Evolutionary conservation across 2,888 invertebrate species (phyloP).

Genomic region (Acleris literana): DNA sequence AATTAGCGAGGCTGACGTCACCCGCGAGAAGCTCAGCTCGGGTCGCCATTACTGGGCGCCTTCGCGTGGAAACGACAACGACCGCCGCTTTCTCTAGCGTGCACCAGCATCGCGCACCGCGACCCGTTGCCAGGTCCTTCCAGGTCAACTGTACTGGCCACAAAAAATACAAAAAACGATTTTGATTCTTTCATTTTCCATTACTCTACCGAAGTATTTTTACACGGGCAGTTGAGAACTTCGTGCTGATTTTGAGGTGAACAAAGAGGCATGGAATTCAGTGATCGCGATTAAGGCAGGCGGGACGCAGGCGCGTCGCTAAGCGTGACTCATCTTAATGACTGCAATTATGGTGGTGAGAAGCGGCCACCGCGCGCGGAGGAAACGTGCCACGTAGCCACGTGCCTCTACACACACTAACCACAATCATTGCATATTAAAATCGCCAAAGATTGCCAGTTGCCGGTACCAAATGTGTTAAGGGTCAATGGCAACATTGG

Average conservation of each 20-base stretch:
- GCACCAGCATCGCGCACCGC: slow-evolving; percentile 51
- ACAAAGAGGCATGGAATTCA: slow-evolving; percentile 41
- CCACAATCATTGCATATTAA: slow-evolving; percentile 11
- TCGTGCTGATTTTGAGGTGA: slow-evolving; percentile 30
- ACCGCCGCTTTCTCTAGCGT: slow-evolving; percentile 76
- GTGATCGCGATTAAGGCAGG: slow-evolving; percentile 68
- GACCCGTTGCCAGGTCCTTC: slow-evolving; percentile 52
- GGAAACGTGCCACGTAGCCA: slow-evolving; percentile 65
- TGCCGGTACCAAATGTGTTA: slow-evolving; percentile 2
- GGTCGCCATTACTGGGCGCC: slow-evolving; percentile 71
- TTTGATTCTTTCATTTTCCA: not conserved
- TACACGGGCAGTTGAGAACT: not conserved
- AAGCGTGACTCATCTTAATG: slow-evolving; percentile 82
- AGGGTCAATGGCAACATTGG: slow-evolving; percentile 12
- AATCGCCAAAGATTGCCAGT: too few species aligned
- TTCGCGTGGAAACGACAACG: slow-evolving; percentile 82
- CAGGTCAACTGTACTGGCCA: slow-evolving; percentile 49
- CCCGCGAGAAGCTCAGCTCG: slow-evolving; percentile 61
- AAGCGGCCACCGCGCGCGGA: slow-evolving; percentile 55
- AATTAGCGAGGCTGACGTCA: slow-evolving; percentile 78
- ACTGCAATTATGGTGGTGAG: slow-evolving; percentile 72
- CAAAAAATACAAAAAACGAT: slow-evolving; percentile 32
- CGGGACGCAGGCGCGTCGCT: slow-evolving; percentile 70
- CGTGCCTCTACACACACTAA: slow-evolving; percentile 50
- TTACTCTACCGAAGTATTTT: not conserved